Conservation (phyloP, 2,888 invertebrate species). For the Dolichopus griseipennis region DNA sequence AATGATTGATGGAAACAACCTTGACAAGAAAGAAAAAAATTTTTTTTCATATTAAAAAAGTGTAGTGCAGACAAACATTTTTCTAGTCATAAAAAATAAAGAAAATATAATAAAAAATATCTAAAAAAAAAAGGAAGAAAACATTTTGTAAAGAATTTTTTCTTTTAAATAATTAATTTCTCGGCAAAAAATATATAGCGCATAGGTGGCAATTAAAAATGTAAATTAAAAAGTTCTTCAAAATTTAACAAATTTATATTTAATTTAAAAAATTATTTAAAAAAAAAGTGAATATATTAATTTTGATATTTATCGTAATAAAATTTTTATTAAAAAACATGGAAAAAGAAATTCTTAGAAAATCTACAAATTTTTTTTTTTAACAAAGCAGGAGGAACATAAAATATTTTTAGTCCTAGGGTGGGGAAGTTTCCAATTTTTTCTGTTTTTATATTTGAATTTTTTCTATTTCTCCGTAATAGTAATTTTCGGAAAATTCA, state of each 20-base stretch:
- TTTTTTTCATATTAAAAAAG: no score
- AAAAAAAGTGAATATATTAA: no score
- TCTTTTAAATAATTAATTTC: neutral
- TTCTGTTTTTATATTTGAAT: slow-evolving; percentile 15
- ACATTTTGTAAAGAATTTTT: neutral
- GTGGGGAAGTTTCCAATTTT: neutral
- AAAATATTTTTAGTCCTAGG: neutral
- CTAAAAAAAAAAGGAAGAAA: neutral
- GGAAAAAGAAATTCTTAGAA: no score
- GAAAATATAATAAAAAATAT: neutral
- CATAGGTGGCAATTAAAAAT: slow-evolving; percentile 17
- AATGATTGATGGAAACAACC: slow-evolving; percentile 10
- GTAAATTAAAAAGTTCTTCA: slow-evolving; percentile 5
- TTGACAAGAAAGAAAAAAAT: slow-evolving; percentile 12
- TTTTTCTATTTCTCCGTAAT: slow-evolving; percentile 17
- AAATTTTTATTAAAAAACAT: no score
- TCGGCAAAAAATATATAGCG: slow-evolving; percentile 15
- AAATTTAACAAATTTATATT: no score
- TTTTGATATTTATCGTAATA: no score
- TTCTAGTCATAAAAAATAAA: neutral
- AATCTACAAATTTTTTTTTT: no score
- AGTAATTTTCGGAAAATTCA: neutral
- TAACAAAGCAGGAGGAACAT: neutral
- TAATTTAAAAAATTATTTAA: no score
- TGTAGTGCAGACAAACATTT: slow-evolving; percentile 3